Base-by-base conservation (phyloP, 2,797 vertebrate genomes). In the Lateolabrax maculatus region DNA sequence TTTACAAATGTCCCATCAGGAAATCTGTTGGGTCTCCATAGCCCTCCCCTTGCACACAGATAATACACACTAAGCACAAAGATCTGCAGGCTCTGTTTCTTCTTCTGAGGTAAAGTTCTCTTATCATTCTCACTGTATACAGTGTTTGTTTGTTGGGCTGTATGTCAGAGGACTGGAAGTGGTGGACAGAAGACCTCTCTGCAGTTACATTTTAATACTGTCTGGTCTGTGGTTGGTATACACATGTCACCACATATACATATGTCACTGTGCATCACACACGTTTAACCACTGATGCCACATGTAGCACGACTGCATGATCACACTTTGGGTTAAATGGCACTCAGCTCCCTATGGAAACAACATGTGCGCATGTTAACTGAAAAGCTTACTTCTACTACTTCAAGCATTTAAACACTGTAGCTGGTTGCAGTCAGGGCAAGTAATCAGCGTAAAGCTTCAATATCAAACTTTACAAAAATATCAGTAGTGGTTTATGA, bases 291-390 rank as follows among this genome's bases (percentile, higher is more conserved):
- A 58, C 15, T 51, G 46, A n/a, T 11, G 31, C 31, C 31, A 34
- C 31, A 34, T 34, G 27, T 21, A 10, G 8, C 44, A 57, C 13
- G 25, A 10, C 8, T 51, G 27, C 57, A 75, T 37, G 8, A 44
- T 65, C 44, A 44, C 48, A 37, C 21, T n/a, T 8, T 18, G 27
- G 21, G 41, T 56, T 49, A 13, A 75, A 74, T 71, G 82, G 64
- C 77, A 76, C 55, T 43, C 44, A 2, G 46, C n/a, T 52, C 25
- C n/a, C 8, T 19, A 6, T 37, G 57, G 23, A 52, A 70, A 55
- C 36, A 39, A 69, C 6, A 46, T 31, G 39, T 44, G 44, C 46
- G 29, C 27, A 34, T 3, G 16, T 39, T n/a, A 23, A 71, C 34
- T 29, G 1, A 44, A n/a, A 60, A 41, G 34, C 27, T 31, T 36